These are phyloP conservation scores for Catostomus latipinnis DNA, from an alignment of 2,797 vertebrate genomes.

Conservation along the genomic window DNA sequence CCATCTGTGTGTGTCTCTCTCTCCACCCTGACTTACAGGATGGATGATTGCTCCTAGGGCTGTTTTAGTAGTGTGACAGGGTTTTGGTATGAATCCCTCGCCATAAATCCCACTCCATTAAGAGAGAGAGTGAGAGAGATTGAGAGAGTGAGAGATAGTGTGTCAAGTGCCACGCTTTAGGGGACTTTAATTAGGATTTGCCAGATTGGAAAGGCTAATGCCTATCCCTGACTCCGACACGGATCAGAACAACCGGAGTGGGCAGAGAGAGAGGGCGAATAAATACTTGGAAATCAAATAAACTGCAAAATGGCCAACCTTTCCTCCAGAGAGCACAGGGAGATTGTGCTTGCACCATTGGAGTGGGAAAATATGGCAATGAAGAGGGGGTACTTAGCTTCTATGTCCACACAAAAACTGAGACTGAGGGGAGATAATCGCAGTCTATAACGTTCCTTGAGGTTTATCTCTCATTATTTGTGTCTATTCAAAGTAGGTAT, in stretches of 20 bases:
- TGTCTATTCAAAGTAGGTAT: conserved; percentile 51
- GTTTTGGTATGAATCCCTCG: conserved; percentile 27
- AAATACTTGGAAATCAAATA: conserved; percentile 44
- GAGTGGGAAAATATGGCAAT: conserved; percentile 23
- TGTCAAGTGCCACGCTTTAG: conserved; percentile 47
- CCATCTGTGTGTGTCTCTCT: background rate
- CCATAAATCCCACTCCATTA: conserved; percentile 40
- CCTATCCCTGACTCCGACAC: conserved; percentile 48
- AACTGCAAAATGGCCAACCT: conserved; percentile 30
- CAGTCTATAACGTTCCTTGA: conserved; percentile 46
- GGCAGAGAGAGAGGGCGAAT: conserved; percentile 19
- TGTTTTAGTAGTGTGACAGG: conserved; percentile 39
- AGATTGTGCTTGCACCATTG: conserved; percentile 20
- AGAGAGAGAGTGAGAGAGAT: background rate
- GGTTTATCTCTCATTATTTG: conserved; percentile 57
- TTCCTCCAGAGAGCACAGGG: conserved; percentile 26
- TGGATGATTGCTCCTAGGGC: conserved; percentile 34
- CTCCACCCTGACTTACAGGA: conserved; percentile 15
- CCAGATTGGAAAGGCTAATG: conserved; percentile 57
- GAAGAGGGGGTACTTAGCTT: conserved; percentile 21
- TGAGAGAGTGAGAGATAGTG: conserved; percentile 36
- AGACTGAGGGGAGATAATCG: conserved; percentile 49
- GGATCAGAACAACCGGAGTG: conserved; percentile 44
- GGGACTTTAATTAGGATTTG: conserved; percentile 61
- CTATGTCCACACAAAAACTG: background rate